phyloP scores from a whole-genome alignment of 2,797 vertebrate genomes.

The Tapera naevia region DNA sequence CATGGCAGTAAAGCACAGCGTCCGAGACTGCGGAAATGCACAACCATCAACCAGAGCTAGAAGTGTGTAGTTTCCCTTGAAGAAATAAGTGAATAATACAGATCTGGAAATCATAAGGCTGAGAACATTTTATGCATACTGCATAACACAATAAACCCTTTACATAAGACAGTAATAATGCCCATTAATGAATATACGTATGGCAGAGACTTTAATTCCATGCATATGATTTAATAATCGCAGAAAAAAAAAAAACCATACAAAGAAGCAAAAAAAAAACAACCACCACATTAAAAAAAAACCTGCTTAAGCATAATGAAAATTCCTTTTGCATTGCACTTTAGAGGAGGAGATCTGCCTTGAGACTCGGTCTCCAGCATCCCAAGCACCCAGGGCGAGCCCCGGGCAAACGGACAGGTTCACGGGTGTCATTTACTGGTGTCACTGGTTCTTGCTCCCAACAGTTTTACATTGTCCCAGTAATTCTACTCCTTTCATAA shows the following conservation, averaged over 20 bases:
- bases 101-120: slow-evolving; percentile 77
- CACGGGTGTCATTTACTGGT: not conserved
- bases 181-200: slow-evolving; percentile 89
- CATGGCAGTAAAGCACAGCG: not conserved
- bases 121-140: slow-evolving; percentile 81
- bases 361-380: slow-evolving; percentile 38
- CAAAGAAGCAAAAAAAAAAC: slow-evolving; percentile 73
- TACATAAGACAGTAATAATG: slow-evolving; percentile 91
- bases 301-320: slow-evolving; percentile 83
- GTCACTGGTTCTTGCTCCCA: slow-evolving; percentile 43
- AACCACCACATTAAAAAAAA: slow-evolving; percentile 50
- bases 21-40: slow-evolving; percentile 22
- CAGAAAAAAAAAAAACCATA: slow-evolving; percentile 77
- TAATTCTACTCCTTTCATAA: slow-evolving; percentile 22
- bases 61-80: slow-evolving; percentile 73
- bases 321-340: slow-evolving; percentile 90
- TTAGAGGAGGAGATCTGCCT: slow-evolving; percentile 68
- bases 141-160: slow-evolving; percentile 84
- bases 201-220: slow-evolving; percentile 87
- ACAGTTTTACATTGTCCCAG: slow-evolving; percentile 21
- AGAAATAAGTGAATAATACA: slow-evolving; percentile 74
- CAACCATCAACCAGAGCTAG: slow-evolving; percentile 39
- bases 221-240: slow-evolving; percentile 87
- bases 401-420: slow-evolving; percentile 1
- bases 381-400: slow-evolving; percentile 60